phyloP scores from a whole-genome alignment of 2,797 vertebrate species.

The Propithecus perrieri region DNA sequence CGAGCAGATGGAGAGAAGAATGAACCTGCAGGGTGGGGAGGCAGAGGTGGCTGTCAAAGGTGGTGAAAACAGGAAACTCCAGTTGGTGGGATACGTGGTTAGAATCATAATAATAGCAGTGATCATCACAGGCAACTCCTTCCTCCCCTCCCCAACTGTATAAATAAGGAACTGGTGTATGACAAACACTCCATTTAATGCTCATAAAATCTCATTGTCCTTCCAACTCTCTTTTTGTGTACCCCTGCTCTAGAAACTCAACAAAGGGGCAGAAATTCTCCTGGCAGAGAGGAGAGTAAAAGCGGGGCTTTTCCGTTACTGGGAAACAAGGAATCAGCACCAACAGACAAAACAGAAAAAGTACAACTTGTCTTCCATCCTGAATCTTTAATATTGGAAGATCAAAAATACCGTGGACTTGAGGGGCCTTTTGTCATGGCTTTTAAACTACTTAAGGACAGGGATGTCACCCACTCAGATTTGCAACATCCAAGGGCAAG shows the following conservation, averaged over 20 bases:
- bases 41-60: constrained; percentile 78
- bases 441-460: not conserved
- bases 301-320: not conserved
- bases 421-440: not conserved
- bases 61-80: constrained; percentile 83
- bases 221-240: not conserved
- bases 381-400: not conserved
- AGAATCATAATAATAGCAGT: constrained; percentile 29
- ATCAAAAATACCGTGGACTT: not conserved
- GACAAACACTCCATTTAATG: not conserved
- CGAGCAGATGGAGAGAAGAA: constrained; percentile 82
- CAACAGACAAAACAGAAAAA: not conserved
- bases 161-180: constrained; percentile 48
- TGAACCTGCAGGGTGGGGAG: constrained; percentile 77
- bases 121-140: not conserved
- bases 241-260: not conserved
- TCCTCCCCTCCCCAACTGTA: not conserved
- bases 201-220: not conserved
- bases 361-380: not conserved
- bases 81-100: constrained; percentile 7
- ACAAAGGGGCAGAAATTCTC: not conserved
- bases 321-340: not conserved
- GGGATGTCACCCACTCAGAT: not conserved
- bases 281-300: not conserved
- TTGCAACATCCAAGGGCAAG: not conserved